Percentiles rank a stretch among this genome's conserved stretches.
These are phyloP conservation scores for Lasioglossum marginatum DNA, from an alignment of 2,888 invertebrate genomes.

Conservation along the genomic window DNA sequence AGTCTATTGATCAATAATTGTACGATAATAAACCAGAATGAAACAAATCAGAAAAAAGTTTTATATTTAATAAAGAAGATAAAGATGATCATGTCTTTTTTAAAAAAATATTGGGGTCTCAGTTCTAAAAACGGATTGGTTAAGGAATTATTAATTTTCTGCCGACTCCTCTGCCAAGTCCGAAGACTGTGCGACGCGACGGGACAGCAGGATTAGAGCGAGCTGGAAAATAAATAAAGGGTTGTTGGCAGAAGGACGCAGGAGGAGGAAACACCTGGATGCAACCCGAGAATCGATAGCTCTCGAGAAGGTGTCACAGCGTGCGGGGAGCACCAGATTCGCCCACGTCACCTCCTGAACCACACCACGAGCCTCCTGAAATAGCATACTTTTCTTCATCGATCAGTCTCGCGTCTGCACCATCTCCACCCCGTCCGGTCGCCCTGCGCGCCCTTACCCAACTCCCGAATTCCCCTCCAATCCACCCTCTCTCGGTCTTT, in stretches of 20 bases:
- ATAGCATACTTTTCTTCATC: constrained; percentile 72
- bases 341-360: constrained; percentile 56
- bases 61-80: too few species aligned
- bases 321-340: constrained; percentile 56
- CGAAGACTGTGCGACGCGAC: not conserved
- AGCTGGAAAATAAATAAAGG: not conserved
- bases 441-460: not conserved
- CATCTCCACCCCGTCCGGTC: constrained; percentile 17
- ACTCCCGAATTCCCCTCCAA: not conserved
- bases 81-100: too few species aligned
- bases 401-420: constrained; percentile 61
- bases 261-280: constrained; percentile 10
- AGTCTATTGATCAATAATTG: too few species aligned
- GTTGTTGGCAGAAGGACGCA: not conserved
- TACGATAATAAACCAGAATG: too few species aligned
- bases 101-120: too few species aligned
- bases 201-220: not conserved
- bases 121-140: too few species aligned
- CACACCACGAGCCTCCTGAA: constrained; percentile 63
- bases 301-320: constrained; percentile 58
- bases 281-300: constrained; percentile 60
- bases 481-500: constrained; percentile 20
- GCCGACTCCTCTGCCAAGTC: too few species aligned
- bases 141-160: too few species aligned
- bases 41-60: too few species aligned